Evolutionary conservation across 2,797 vertebrate species (phyloP).

Genomic region (Lates japonicus): DNA sequence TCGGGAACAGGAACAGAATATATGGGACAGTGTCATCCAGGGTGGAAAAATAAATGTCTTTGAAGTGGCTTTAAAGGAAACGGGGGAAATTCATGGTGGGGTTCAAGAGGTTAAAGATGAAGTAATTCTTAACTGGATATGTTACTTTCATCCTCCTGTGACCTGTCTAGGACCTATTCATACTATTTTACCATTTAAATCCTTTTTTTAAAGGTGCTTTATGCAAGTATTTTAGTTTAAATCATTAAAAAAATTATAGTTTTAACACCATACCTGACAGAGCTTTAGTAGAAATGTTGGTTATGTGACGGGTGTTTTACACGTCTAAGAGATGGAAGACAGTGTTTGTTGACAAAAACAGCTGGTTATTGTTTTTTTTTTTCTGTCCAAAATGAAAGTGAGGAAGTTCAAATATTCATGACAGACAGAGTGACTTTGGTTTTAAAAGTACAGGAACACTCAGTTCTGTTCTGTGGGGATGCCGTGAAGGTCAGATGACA

Average conservation of each 20-base stretch:
- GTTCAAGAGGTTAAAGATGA: conserved; percentile 23
- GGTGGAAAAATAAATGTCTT: background rate
- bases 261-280: no score
- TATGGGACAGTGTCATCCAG: background rate
- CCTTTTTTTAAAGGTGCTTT: background rate
- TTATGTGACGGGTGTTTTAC: no score
- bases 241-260: no score
- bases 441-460: conserved; percentile 30
- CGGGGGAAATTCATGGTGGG: background rate
- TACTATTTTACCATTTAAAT: background rate
- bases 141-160: background rate
- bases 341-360: background rate
- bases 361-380: no score
- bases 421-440: background rate
- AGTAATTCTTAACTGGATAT: conserved; percentile 7
- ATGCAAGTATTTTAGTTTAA: no score
- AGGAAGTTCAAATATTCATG: no score
- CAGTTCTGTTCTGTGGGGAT: conserved; percentile 11
- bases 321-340: background rate
- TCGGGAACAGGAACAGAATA: conserved; percentile 7
- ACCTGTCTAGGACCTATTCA: background rate
- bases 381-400: no score
- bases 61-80: conserved; percentile 1
- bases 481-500: conserved; percentile 39
- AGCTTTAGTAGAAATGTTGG: no score